Evolutionary conservation across 2,797 vertebrate species (phyloP), one percentile per base, ranked within the genome.

Genomic region (Ceyx erithaca): DNA sequence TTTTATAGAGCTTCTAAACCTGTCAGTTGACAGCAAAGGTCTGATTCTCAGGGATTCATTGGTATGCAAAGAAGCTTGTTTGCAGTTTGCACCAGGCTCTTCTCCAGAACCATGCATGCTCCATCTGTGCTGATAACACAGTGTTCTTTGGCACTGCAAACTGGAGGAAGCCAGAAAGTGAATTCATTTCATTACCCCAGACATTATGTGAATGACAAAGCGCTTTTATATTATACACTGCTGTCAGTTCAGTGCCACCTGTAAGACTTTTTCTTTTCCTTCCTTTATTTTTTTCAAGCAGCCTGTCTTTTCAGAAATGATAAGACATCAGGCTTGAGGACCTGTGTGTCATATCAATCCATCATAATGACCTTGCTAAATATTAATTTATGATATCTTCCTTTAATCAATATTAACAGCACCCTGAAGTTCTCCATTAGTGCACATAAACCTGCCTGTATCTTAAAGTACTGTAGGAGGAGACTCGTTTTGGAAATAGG

Each of bases 41-140:
- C 95, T 97, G 96, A 96, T 93, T 97, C 97, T 97, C 76, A 68
- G 97, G 95, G 96, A 95, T 96, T 98, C 96, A 96, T 98, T 98
- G 97, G 96, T 98, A 98, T 98, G 98, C 98, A 97, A 95, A 95
- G 97, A 94, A 95, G 97, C 96, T 97, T 96, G 97, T 97, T 96
- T 96, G 95, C 93, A 97, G 96, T 97, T 97, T 96, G 88, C 96
- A 97, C 96, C 97, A 97, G 97, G 97, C 97, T 97, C 92, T 94
- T 96, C 97, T 98, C 97, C 98, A 98, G 98, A 97, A 96, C 97
- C 97, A 98, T 92, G 97, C 97, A 96, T 95, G 96, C 96, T 96
- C 98, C 97, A 98, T 98, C 97, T 98, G 98, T 98, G 97, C 97
- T 97, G 97, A 98, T 98, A 98, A 98, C 98, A 97, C 96, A 97